Evolutionary conservation across 2,113 vertebrate species (phyloP), one percentile per base, ranked within the genome.

Genomic region (Sardina pilchardus): DNA sequence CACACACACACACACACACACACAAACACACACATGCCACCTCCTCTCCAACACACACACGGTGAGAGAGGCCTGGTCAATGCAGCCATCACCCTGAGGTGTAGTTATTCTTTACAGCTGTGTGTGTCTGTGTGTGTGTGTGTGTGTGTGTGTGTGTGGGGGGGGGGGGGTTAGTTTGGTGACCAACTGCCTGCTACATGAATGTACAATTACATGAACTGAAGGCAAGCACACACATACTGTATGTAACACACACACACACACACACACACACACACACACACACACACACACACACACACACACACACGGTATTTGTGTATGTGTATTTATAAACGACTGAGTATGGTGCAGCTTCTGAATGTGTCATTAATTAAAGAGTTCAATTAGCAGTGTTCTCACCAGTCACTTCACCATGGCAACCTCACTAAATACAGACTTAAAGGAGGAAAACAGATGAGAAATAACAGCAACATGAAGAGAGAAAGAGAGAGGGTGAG

Each of bases 401-500:
- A 26, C 82, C 87, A 90, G 82, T 34, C 88, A 82, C 85, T 88
- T 82, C 90, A 87, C 90, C 90, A 81, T 88, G 90, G 85, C 47
- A 89, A 90, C 86, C 67, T 56, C 48, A 82, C 90, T 92, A 89
- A 91, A 91, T 82, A 89, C 86, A 85, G 89, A 59, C 82, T 88
- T 87, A 86, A 83, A 86, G 89, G 90, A 86, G 84, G 83, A 89
- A 50, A 4, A 43, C 2, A 42, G 34, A 1, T 89, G 48, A 71
- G 3, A 59, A 7, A 48, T 30, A 34, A 30, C 17, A 81, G 48
- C 14, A 21, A 26, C 39, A 71, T 26, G 53, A 67, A 86, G 50
- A 12, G 48, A 71, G 83, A 17, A 48, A 43, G 44, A 30, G 53
- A 50, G 44, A 36, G 9, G 14, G 45, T 36, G 53, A 36, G 24